Evolutionary conservation across 2,797 vertebrate genomes (phyloP).

Genomic region (Pyrocephalus nanus): DNA sequence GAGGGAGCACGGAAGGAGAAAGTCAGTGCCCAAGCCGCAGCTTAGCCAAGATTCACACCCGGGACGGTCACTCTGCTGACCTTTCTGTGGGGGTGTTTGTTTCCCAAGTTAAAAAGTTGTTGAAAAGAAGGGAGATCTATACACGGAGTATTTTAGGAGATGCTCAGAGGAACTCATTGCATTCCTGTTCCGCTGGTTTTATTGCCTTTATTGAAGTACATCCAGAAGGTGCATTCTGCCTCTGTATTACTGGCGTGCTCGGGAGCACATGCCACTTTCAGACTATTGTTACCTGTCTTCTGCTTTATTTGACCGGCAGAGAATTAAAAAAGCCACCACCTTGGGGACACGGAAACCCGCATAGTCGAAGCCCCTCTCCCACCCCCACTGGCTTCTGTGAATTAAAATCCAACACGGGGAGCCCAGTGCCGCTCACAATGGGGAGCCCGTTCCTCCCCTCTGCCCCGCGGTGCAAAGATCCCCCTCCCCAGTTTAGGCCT

Average conservation of each 20-base stretch:
- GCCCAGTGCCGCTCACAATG: not conserved
- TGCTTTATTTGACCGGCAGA: not conserved
- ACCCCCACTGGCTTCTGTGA: not conserved
- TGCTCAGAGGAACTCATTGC: not conserved
- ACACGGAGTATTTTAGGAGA: not conserved
- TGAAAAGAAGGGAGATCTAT: not conserved
- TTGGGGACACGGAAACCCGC: not conserved
- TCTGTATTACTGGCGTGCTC: not conserved
- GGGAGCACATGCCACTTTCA: not conserved
- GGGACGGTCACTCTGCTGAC: not conserved
- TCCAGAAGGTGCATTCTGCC: not conserved
- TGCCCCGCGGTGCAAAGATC: not conserved
- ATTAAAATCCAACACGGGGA: not conserved
- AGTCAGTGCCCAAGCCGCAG: not conserved
- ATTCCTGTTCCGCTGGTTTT: not conserved
- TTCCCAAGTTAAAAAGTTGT: conserved; percentile 14
- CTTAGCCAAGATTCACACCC: not conserved
- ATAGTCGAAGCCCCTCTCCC: not conserved
- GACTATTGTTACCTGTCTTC: not conserved
- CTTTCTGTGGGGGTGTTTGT: not conserved
- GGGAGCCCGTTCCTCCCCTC: not conserved
- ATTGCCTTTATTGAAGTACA: not conserved
- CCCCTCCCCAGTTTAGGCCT: not conserved
- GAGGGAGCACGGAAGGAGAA: not conserved
- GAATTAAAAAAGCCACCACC: not conserved